Conservation (phyloP, 2,113 vertebrate species). For the Vidua macroura region DNA sequence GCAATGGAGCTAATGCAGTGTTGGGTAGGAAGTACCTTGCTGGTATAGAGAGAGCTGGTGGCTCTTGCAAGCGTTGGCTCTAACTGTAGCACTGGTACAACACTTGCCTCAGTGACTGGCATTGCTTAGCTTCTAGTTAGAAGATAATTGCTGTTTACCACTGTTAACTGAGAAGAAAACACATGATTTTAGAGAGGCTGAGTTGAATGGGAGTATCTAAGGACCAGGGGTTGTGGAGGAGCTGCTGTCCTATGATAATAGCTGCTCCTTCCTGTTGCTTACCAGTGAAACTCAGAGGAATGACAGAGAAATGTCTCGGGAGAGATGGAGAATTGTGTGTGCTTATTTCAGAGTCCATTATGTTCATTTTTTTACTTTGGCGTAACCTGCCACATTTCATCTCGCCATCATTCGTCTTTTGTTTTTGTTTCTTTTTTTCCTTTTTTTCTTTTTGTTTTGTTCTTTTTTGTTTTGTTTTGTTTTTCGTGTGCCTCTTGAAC, state of each 20-base stretch:
- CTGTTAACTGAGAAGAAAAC: background rate
- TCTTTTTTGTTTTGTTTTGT: background rate
- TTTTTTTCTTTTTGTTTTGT: background rate
- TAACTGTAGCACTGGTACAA: background rate
- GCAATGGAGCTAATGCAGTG: background rate
- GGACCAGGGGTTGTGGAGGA: background rate
- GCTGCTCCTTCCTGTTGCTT: background rate
- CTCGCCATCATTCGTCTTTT: conserved; percentile 53
- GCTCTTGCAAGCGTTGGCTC: background rate
- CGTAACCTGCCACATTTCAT: conserved; percentile 33
- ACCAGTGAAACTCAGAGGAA: background rate
- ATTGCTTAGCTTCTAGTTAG: background rate
- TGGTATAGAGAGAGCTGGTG: background rate
- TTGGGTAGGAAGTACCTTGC: background rate
- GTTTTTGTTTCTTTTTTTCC: background rate
- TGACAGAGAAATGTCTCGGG: background rate
- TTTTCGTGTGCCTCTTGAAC: conserved; percentile 54
- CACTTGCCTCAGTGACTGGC: background rate
- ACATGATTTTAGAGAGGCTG: background rate
- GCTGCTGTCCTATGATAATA: background rate
- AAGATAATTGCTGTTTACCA: background rate
- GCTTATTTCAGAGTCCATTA: background rate
- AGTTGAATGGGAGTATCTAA: background rate
- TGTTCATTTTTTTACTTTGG: conserved; percentile 62
- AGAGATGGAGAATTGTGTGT: conserved; percentile 31